Base-by-base conservation (phyloP, 2,797 vertebrate genomes). In the Peromyscus aztecus region DNA sequence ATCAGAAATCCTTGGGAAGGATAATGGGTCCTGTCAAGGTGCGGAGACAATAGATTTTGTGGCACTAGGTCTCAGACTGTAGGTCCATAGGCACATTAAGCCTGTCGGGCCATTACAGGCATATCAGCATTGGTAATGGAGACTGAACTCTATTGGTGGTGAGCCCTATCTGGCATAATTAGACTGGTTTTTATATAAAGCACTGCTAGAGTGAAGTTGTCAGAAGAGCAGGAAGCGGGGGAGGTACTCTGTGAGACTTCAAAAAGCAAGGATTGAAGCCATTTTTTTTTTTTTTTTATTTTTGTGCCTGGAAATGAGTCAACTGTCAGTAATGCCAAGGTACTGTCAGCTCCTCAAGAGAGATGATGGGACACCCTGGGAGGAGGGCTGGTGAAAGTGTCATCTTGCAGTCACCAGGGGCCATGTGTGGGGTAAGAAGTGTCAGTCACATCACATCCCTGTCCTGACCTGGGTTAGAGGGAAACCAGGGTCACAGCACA, bases 281-380 rank as follows among this genome's bases (percentile, higher is more conserved):
- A 49, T 85, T 97, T 95, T 63, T 83, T 80, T 55, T 83, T 80
- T 55, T 55, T 82, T 97, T 95, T 63, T 83, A 49, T 85, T 97
- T 95, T 63, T 63, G 93, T 98, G 93, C 29, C 95, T 94, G 95
- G 59, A 97, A 98, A 97, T 98, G 97, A 97, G 97, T 97, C 98
- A 98, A 92, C 95, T 97, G 97, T 98, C 98, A 98, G 96, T 52
- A 2, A 69, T 37, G 91, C 83, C 0, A 7, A 96, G 40, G 46
- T 61, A 96, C 96, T 98, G 98, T 98, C 98, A 98, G 96, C 80
- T 94, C 75, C 97, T 89, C 94, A 85, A 91, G 97, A 88, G 97
- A 96, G 87, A 97, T 94, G 97, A 98, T 75, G 93, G 95, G 97
- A 97, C 96, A 95, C 97, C 96, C 98, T 85, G 95, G 94, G 96